A percentile compares a stretch with the other conserved stretches of the same genome.
phyloP scores from a whole-genome alignment of 2,888 invertebrate species.

The Platynereis dumerilii region DNA sequence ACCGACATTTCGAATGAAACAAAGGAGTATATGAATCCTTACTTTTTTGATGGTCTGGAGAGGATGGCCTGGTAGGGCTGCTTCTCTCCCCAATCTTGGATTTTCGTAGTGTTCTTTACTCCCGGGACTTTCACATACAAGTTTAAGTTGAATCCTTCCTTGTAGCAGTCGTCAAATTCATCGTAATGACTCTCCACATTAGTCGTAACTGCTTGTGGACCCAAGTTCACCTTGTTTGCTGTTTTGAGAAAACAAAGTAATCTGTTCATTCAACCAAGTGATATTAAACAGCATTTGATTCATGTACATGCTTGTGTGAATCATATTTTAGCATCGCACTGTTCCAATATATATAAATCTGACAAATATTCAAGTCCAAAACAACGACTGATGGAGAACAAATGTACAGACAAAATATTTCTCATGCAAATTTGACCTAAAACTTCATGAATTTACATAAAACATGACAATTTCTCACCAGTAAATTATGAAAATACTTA shows the following conservation, averaged over 20 bases:
- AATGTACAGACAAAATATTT: too few relatives aligned
- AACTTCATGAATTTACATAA: too few relatives aligned
- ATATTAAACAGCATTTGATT: not conserved
- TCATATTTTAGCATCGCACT: not conserved
- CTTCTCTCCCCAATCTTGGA: constrained; percentile 33
- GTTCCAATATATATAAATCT: not conserved
- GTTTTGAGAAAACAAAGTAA: not conserved
- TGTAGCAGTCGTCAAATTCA: constrained; percentile 33
- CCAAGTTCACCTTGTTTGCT: constrained; percentile 38
- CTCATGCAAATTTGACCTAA: too few relatives aligned
- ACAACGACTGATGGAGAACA: too few relatives aligned
- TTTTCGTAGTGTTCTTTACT: constrained; percentile 32
- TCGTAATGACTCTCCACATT: constrained; percentile 31
- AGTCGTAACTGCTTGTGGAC: constrained; percentile 38
- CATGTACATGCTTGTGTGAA: too few relatives aligned
- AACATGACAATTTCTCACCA: too few relatives aligned
- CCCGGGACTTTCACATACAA: constrained; percentile 35
- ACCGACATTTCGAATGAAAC: too few relatives aligned
- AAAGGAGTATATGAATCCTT: too few relatives aligned
- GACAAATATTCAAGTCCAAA: not conserved
- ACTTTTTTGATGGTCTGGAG: constrained; percentile 26
- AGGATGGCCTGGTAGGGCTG: constrained; percentile 39
- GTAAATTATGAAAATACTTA: too few relatives aligned
- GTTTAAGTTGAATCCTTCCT: constrained; percentile 32
- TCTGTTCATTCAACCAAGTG: not conserved